Base-by-base conservation (phyloP, 2,888 invertebrate genomes). In the Xylota sylvarum region DNA sequence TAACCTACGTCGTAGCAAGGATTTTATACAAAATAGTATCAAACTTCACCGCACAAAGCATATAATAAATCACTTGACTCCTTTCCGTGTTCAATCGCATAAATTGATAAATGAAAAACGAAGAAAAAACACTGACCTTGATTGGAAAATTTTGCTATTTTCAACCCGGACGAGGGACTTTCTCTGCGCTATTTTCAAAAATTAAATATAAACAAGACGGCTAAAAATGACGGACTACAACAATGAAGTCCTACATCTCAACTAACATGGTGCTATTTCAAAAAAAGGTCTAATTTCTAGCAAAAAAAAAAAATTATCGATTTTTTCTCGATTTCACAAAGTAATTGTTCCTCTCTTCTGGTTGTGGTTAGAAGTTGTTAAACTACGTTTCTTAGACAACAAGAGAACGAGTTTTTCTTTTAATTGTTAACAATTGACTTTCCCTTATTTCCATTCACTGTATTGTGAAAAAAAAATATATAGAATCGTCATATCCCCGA, bases 51-150 rank as follows among this genome's bases (percentile, higher is more conserved):
- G 14, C 58, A 50, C 30, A 76, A 81, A 48, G 35, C 72, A 77
- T 85, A n/a, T 52, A 76, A 72, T 72, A 81, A 85, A 81, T 76
- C 72, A 76, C 69, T 65, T 6, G 1, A 35, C 50, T 76, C 30
- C 30, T 50, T 52, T 50, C 67, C 67, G 40, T 62, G 46, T 48
- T 65, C 37, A 78, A 78, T 80, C 84, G 55, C 56, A 79, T 70
- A 73, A 65, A 77, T 78, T 55, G 19, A 27, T 2, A 55, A 19
- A 30, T n/a, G 37, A 56, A 74, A 77, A 65, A 5, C 2, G 17
- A 56, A 19, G 19, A 23, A 19, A 64, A 74, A 77, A 60, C 60
- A 60, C 64, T 85, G 85, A 77, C 81, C 85, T 85, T 77, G 76
- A 62, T 77, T 23, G 46, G 17, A 74, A 69, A 69, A 74, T 64